Base-by-base conservation (phyloP, 2,113 vertebrate species). In the Maylandia zebra region DNA sequence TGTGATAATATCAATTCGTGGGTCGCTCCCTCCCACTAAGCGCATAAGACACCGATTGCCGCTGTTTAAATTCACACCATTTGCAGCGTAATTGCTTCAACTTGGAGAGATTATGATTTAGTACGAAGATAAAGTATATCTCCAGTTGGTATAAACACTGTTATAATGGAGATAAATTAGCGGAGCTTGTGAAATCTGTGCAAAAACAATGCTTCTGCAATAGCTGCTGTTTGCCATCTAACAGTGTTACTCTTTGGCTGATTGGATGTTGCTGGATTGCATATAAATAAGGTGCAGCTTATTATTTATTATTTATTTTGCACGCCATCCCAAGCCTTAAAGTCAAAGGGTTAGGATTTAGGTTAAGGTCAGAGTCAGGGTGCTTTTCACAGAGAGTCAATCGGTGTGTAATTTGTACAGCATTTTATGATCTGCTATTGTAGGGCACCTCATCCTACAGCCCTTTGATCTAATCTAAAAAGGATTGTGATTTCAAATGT, bases 11-110 rank as follows among this genome's bases (percentile, higher is more conserved):
- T 87, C 87, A 89, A 84, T 90, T 81, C 10, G 78, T 32, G 88
- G 61, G 82, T 87, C 52, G 36, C 85, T 83, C 83, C 80, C 88
- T 83, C 79, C 74, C 82, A 41, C 83, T 32, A 61, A 88, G 83
- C 87, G 38, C 22, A 27, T 36, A 81, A 83, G 89, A 92, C 80
- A 53, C 69, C n/a, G 38, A 53, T 30, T 71, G 78, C 61, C 30
- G 89, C 76, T 56, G 86, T 90, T 86, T 78, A 81, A 89, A 93
- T 84, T 92, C 34, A 19, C 56, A 82, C 88, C 45, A 81, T 89
- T 92, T 90, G 88, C 55, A 10, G 22, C 3, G 74, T 88, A 90
- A 93, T 90, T 93, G 84, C 86, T 91, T 87, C 84, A 89, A 83
- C 83, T 83, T 64, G 82, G 71, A 83, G 43, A 86, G 57, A 90